Percentiles rank a stretch among this genome's conserved stretches.
Conservation (phyloP, 2,888 invertebrate genomes). For the Parthenolecanium corni region DNA sequence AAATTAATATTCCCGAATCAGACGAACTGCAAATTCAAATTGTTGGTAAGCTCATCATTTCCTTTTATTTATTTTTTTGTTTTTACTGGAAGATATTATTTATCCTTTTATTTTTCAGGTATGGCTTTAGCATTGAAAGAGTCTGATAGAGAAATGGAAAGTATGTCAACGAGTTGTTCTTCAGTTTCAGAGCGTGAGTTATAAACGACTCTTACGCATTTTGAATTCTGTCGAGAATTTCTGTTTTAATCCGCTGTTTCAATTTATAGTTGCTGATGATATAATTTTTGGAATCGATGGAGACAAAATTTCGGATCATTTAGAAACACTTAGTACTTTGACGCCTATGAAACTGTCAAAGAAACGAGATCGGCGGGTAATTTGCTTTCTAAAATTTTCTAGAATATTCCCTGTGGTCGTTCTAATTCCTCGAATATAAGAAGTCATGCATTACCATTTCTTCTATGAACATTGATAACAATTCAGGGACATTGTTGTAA, state of each 20-base stretch:
- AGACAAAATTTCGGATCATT: conserved; percentile 10
- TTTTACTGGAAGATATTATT: background rate
- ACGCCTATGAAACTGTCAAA: conserved; percentile 14
- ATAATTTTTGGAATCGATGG: background rate
- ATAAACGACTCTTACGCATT: background rate
- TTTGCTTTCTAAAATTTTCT: background rate
- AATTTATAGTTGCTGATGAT: conserved; percentile 11
- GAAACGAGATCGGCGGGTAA: conserved; percentile 6
- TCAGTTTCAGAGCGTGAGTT: conserved; percentile 21
- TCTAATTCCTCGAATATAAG: background rate
- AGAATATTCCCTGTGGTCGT: background rate
- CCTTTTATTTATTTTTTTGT: conserved; percentile 13
- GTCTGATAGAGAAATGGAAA: conserved; percentile 38
- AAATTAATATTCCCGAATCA: conserved; percentile 76
- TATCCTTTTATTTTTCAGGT: conserved; percentile 44
- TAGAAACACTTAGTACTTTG: background rate
- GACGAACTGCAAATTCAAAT: conserved; percentile 52
- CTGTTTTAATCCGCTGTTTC: background rate
- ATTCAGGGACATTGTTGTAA: background rate
- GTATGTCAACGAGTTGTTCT: conserved; percentile 21
- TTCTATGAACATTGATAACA: background rate
- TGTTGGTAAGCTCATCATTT: conserved; percentile 40
- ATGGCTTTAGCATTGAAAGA: conserved; percentile 66
- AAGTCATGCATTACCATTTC: background rate
- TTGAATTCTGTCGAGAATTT: background rate